Evolutionary conservation across 1,140 invertebrate species (phyloP).

Genomic region (Hyphantria cunea): DNA sequence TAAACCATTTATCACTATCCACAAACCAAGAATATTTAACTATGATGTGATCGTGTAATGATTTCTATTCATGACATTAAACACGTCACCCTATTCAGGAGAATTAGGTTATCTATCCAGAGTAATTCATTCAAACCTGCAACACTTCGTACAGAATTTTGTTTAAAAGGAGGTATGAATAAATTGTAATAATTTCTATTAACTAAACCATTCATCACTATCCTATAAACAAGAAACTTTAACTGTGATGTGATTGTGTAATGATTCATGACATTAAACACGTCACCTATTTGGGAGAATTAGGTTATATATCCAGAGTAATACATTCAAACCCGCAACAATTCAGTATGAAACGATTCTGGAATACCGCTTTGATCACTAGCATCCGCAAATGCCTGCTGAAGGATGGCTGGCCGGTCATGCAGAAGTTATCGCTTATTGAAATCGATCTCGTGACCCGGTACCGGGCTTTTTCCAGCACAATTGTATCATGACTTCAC

Average conservation of each 20-base stretch:
- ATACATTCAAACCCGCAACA: conserved; percentile 37
- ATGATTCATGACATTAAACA: too few species aligned
- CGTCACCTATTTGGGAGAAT: background rate
- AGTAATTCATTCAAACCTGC: conserved; percentile 35
- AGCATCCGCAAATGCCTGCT: conserved; percentile 47
- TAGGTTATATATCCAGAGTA: conserved; percentile 26
- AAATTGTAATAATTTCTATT: too few species aligned
- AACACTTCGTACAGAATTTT: too few species aligned
- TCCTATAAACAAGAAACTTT: too few species aligned
- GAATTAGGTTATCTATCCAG: conserved; percentile 27
- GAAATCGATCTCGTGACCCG: conserved; percentile 61
- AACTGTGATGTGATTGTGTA: too few species aligned
- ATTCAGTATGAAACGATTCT: conserved; percentile 11
- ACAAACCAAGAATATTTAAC: too few species aligned
- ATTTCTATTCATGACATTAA: too few species aligned
- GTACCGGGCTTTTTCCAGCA: conserved; percentile 46
- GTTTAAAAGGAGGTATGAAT: too few species aligned
- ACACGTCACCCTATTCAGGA: too few species aligned
- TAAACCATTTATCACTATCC: too few species aligned
- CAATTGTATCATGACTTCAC: conserved; percentile 31
- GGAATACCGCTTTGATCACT: conserved; percentile 51
- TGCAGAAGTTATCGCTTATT: conserved; percentile 73
- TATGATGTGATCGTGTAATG: too few species aligned
- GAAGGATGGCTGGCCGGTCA: conserved; percentile 50
- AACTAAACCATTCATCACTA: too few species aligned